Evolutionary conservation across 2,888 invertebrate genomes (phyloP).

Genomic region (Lepidochitona cinerea): DNA sequence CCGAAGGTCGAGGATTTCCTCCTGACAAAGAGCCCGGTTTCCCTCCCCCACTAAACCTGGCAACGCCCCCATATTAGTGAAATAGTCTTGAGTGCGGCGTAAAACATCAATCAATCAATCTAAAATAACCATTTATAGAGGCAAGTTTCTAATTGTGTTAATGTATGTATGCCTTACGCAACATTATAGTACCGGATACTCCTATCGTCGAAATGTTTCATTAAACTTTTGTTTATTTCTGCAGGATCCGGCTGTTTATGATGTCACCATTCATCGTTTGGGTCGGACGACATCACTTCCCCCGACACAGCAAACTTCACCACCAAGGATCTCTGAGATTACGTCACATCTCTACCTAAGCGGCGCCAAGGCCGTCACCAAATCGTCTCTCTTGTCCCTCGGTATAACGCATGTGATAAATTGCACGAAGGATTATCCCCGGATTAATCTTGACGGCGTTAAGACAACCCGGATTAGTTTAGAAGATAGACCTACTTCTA

Average conservation of each 20-base stretch:
- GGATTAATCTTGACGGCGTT: constrained; percentile 69
- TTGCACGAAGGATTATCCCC: constrained; percentile 86
- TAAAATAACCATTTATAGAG: too few species aligned
- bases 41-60: too few species aligned
- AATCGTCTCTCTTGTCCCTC: constrained; percentile 78
- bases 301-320: background rate
- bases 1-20: too few species aligned
- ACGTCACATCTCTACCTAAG: constrained; percentile 83
- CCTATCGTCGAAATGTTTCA: too few species aligned
- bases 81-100: too few species aligned
- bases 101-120: too few species aligned
- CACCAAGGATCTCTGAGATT: constrained; percentile 75
- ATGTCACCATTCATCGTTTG: background rate
- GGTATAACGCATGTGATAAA: constrained; percentile 85
- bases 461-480: constrained; percentile 81
- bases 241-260: background rate
- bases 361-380: constrained; percentile 83
- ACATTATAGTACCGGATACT: too few species aligned
- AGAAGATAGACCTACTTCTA: constrained; percentile 81
- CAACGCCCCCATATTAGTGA: too few species aligned
- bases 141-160: too few species aligned
- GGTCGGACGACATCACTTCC: background rate
- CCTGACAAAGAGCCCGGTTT: too few species aligned
- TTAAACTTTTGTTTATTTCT: too few species aligned
- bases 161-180: too few species aligned